A percentile compares a stretch with the other conserved stretches of the same genome.
Evolutionary conservation across 2,888 invertebrate species (phyloP).

Genomic region (Serrognathus titanus): DNA sequence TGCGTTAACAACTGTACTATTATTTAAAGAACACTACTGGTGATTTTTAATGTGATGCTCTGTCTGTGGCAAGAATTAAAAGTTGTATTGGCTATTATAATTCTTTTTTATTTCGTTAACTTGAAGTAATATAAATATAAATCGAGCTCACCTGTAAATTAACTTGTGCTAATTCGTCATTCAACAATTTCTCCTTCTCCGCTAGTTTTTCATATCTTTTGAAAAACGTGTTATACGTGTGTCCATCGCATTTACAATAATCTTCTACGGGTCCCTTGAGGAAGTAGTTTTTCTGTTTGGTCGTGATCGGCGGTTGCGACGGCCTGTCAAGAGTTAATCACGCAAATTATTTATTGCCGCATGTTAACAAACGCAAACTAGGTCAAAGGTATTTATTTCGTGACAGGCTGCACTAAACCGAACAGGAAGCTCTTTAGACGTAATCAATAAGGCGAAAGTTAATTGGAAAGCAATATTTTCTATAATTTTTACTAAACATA

Average conservation of each 20-base stretch:
- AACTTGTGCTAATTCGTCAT: constrained; percentile 47
- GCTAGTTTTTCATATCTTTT: constrained; percentile 61
- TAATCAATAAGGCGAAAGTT: too few species aligned
- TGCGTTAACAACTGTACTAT: too few species aligned
- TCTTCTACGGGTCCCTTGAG: constrained; percentile 57
- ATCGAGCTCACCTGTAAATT: constrained; percentile 24
- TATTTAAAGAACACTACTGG: too few species aligned
- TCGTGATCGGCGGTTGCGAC: constrained; percentile 57
- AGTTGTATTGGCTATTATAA: not conserved
- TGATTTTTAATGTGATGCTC: too few species aligned
- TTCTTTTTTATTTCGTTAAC: not conserved
- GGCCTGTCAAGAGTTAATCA: constrained; percentile 47
- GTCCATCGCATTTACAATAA: constrained; percentile 63
- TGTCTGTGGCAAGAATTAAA: too few species aligned
- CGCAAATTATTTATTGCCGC: too few species aligned
- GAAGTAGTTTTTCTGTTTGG: constrained; percentile 49
- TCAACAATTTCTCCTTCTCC: constrained; percentile 58
- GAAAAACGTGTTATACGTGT: constrained; percentile 58
- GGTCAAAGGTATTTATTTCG: not conserved
- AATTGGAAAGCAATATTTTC: too few species aligned
- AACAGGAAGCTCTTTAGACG: too few species aligned
- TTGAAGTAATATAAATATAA: not conserved
- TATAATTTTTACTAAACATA: too few species aligned
- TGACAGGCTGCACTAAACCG: not conserved
- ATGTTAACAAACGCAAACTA: not conserved